phyloP scores from a whole-genome alignment of 1,140 invertebrate species.

The Trachelipus rathkii region DNA sequence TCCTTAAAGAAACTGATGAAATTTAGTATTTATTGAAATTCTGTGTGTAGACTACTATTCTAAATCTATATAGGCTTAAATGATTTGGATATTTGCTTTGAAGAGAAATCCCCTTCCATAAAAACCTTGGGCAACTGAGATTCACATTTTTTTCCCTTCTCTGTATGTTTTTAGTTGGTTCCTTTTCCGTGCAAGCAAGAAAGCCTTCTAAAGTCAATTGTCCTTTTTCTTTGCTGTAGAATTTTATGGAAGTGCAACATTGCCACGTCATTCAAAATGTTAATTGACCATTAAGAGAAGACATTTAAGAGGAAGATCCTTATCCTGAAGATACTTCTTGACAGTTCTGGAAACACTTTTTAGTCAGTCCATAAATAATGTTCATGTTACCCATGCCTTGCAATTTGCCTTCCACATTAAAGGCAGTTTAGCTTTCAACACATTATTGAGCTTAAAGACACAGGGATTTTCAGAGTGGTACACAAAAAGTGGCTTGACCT shows the following conservation, averaged over 20 bases:
- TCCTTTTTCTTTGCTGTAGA: slow-evolving; percentile 26
- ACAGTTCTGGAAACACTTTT: background rate
- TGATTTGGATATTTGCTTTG: too few species aligned
- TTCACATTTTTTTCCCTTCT: slow-evolving; percentile 5
- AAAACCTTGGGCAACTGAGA: background rate
- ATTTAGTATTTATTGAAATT: too few species aligned
- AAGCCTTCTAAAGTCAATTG: background rate
- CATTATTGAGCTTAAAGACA: background rate
- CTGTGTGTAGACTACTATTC: too few species aligned
- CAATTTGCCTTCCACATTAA: slow-evolving; percentile 7
- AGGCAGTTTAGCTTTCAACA: background rate
- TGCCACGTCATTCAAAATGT: slow-evolving; percentile 22
- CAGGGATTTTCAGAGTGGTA: slow-evolving; percentile 47
- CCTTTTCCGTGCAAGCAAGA: background rate
- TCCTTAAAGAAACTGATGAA: too few species aligned
- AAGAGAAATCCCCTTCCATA: slow-evolving; percentile 19
- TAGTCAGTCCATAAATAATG: slow-evolving; percentile 22
- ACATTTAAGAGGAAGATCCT: background rate
- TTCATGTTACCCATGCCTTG: slow-evolving; percentile 28
- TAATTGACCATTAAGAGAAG: slow-evolving; percentile 19
- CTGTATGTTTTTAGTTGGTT: background rate
- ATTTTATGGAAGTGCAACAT: slow-evolving; percentile 24
- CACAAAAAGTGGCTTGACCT: slow-evolving; percentile 52
- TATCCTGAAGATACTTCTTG: slow-evolving; percentile 4
- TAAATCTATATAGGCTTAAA: too few species aligned